phyloP scores from a whole-genome alignment of 2,888 invertebrate genomes.

The Spatulosminthurus flaviceps region DNA sequence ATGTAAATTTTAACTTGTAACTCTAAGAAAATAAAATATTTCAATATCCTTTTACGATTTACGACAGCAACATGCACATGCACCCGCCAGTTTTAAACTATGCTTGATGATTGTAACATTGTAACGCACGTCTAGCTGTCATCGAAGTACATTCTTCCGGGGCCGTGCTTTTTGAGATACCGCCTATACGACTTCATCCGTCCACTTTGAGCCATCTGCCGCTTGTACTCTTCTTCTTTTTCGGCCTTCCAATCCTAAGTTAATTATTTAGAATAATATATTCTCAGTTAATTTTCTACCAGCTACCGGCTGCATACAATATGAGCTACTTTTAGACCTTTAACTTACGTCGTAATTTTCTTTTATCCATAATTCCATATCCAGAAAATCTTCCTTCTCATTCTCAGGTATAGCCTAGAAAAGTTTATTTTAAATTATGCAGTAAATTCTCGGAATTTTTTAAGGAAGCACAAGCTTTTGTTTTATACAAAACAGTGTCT shows the following conservation, averaged over 20 bases:
- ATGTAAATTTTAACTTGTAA: too few species aligned
- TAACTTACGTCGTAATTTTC: slow-evolving; percentile 75
- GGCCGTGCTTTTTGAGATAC: slow-evolving; percentile 89
- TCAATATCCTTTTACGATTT: too few species aligned
- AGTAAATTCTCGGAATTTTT: too few species aligned
- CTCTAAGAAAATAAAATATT: too few species aligned
- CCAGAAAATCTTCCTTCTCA: slow-evolving; percentile 78
- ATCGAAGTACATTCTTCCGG: slow-evolving; percentile 90
- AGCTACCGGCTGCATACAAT: too few species aligned
- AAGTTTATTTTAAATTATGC: too few species aligned
- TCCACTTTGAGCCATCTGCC: slow-evolving; percentile 84
- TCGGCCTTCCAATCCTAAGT: slow-evolving; percentile 77
- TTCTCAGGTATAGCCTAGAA: slow-evolving; percentile 75
- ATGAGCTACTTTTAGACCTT: neutral
- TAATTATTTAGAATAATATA: slow-evolving; percentile 35
- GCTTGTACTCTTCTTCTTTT: slow-evolving; percentile 85
- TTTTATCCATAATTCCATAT: slow-evolving; percentile 82
- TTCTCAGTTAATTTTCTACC: too few species aligned
- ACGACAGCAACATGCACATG: too few species aligned
- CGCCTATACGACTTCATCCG: slow-evolving; percentile 88
- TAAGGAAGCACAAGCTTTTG: too few species aligned
- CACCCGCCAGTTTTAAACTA: too few species aligned
- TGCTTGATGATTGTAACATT: too few species aligned
- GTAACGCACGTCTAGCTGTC: slow-evolving; percentile 67
- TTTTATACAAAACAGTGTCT: too few species aligned